phyloP scores from a whole-genome alignment of 2,888 invertebrate species.

The Synanthedon andrenaeformis region DNA sequence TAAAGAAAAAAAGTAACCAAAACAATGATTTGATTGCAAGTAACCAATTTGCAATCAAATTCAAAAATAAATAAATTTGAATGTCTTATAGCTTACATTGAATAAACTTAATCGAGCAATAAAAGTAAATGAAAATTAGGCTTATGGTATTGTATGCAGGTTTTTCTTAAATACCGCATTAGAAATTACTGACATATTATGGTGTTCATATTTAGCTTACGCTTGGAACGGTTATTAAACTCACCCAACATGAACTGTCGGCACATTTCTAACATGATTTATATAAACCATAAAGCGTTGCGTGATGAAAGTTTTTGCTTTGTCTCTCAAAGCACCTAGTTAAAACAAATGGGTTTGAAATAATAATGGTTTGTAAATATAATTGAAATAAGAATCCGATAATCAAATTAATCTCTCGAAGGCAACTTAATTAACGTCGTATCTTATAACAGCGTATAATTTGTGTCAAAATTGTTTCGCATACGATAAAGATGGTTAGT shows the following conservation, averaged over 20 bases:
- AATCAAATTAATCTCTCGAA: conserved; percentile 59
- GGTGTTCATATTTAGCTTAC: no score
- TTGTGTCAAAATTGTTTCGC: conserved; percentile 63
- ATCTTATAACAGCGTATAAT: conserved; percentile 58
- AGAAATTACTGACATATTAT: no score
- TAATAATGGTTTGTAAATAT: conserved; percentile 48
- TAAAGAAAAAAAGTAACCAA: no score
- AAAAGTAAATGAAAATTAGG: no score
- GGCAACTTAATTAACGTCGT: conserved; percentile 60
- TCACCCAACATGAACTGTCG: background rate
- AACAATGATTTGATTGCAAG: no score
- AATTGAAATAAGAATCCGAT: conserved; percentile 62
- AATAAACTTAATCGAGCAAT: no score
- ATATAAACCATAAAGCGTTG: conserved; percentile 4
- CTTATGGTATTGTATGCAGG: no score
- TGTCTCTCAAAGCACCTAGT: conserved; percentile 12
- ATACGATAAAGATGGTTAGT: conserved; percentile 52
- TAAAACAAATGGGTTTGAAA: conserved; percentile 44
- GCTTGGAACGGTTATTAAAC: background rate
- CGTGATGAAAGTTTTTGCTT: background rate
- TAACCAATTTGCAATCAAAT: no score
- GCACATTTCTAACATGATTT: conserved; percentile 4
- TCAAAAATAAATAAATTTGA: no score
- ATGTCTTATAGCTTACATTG: no score
- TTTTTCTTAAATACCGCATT: no score